Evolutionary conservation across 2,888 invertebrate genomes (phyloP).

Genomic region (Tipula unca): DNA sequence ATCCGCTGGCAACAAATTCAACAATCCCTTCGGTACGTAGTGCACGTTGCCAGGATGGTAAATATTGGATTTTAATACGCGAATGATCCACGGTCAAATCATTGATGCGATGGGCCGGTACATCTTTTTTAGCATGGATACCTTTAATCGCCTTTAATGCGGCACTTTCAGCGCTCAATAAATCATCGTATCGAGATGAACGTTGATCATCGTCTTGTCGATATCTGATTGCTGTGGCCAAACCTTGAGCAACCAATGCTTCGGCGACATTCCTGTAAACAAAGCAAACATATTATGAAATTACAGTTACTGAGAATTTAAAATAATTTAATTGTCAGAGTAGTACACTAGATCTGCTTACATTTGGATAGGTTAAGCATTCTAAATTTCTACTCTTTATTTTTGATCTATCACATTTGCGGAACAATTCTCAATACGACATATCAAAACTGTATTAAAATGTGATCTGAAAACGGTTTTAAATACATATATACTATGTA

Average conservation of each 20-base stretch:
- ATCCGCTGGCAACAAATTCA: slow-evolving; percentile 96
- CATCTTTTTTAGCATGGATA: slow-evolving; percentile 80
- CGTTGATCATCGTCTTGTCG: slow-evolving; percentile 94
- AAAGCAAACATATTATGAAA: not conserved
- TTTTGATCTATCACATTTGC: slow-evolving; percentile 19
- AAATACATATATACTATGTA: slow-evolving; percentile 26
- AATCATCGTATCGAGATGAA: slow-evolving; percentile 85
- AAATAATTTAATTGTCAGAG: not conserved
- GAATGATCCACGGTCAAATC: slow-evolving; percentile 61
- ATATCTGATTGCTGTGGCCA: slow-evolving; percentile 88
- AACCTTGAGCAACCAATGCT: slow-evolving; percentile 83
- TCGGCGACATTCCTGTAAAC: slow-evolving; percentile 82
- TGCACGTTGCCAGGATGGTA: slow-evolving; percentile 87
- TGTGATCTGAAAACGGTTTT: slow-evolving; percentile 22
- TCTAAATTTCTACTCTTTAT: not conserved
- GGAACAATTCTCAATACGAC: slow-evolving; percentile 20
- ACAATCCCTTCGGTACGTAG: slow-evolving; percentile 86
- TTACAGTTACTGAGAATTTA: not conserved
- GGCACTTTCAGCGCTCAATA: slow-evolving; percentile 87
- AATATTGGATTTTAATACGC: slow-evolving; percentile 78
- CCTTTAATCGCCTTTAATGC: slow-evolving; percentile 80
- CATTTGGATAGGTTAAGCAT: not conserved
- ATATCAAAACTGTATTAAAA: slow-evolving; percentile 22
- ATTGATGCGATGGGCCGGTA: slow-evolving; percentile 73
- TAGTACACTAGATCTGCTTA: slow-evolving; percentile 16